Evolutionary conservation across 2,113 vertebrate genomes (phyloP).

Genomic region (Daubentonia madagascariensis): DNA sequence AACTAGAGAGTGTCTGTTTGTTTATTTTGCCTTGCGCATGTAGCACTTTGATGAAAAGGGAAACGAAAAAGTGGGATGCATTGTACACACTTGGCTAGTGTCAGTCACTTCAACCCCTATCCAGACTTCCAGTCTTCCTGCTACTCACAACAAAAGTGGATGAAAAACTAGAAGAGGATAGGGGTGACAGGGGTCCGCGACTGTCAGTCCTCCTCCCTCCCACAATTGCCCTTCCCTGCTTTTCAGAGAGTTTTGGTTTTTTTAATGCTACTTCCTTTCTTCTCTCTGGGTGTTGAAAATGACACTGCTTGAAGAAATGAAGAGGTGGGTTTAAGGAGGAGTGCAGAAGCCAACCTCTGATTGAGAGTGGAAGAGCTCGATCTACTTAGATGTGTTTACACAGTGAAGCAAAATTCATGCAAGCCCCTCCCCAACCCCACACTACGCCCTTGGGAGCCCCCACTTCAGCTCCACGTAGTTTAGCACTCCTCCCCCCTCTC

Average conservation of each 20-base stretch:
- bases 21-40: not conserved
- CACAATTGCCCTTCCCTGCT: not conserved
- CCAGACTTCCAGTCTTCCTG: not conserved
- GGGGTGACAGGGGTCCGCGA: too few relatives aligned
- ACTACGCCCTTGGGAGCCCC: not conserved
- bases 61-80: too few relatives aligned
- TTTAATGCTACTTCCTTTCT: not conserved
- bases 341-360: not conserved
- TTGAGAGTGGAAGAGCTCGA: not conserved
- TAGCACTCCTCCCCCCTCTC: fast-evolving
- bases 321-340: not conserved
- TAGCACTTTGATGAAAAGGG: not conserved
- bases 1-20: not conserved
- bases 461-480: not conserved
- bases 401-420: not conserved
- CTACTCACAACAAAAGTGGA: not conserved
- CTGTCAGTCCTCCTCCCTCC: fast-evolving
- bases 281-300: not conserved
- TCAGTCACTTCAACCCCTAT: not conserved
- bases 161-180: not conserved
- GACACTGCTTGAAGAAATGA: not conserved
- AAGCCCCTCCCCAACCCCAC: not conserved
- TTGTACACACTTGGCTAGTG: not conserved
- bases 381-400: not conserved
- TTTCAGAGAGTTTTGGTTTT: not conserved